Base-by-base conservation (phyloP, 2,113 vertebrate genomes). In the Dicaeum eximium region DNA sequence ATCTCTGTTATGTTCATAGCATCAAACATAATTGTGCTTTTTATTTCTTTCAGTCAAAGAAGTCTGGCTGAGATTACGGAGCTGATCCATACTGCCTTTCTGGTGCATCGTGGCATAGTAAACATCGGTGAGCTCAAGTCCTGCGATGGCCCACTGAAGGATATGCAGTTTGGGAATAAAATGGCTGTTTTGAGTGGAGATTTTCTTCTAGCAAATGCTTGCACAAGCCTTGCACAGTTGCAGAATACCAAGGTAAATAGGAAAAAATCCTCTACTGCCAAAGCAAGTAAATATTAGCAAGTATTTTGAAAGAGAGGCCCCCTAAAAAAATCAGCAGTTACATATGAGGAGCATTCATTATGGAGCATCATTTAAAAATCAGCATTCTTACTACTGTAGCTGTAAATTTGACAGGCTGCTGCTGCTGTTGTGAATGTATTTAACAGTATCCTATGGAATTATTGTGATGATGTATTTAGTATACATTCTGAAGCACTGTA, bases 111-210 rank as follows among this genome's bases (percentile, higher is more conserved):
- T 87, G 99, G 99, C 61, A 99, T 99, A 64, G 99, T 99, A 30
- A 98, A 99, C 80, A 97, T 99, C 72, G 98, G 98, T 80, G 99
- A 99, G 93, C 98, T 99, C 97, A 99, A 98, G 10, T 97, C 98
- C 35, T 99, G 99, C 0, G 99, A 99, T 21, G 99, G 99, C n/a
- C 98, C 98, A 0, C 96, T 99, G 95, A 99, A 99, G 96, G 99
- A 99, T 97, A 99, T 99, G 99, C 97, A 99, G 78, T 99, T 99
- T 97, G 99, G 99, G 92, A 99, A 99, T 96, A 99, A 99, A 98
- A 99, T 99, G 98, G 99, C 99, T 31, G 97, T 99, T 93, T 92
- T 99, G 94, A 99, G 99, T 78, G 99, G 99, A 40, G 99, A 99
- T 97, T 99, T 99, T 96, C 98, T 99, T 84, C 97, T 99, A 42